Percentiles rank a stretch among this genome's conserved stretches.
Evolutionary conservation across 2,888 invertebrate genomes (phyloP).

Genomic region (Drosophila pseudotalamancana): DNA sequence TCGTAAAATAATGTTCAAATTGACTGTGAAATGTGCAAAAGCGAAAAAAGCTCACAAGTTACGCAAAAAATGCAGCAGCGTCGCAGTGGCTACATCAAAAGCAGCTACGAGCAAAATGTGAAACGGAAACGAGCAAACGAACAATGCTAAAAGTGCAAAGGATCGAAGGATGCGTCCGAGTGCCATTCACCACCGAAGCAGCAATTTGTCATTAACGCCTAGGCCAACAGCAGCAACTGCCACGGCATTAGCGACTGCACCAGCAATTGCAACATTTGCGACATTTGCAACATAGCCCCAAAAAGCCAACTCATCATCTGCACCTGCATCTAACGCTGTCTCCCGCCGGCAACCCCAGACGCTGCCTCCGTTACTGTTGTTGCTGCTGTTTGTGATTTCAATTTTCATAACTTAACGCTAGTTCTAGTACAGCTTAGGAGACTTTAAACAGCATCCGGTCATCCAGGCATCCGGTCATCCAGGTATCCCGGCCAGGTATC

Average conservation of each 20-base stretch:
- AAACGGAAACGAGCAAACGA: slow-evolving; percentile 63
- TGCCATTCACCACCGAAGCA: slow-evolving; percentile 72
- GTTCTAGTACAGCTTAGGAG: slow-evolving; percentile 42
- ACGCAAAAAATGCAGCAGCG: slow-evolving; percentile 74
- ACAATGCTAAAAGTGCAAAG: slow-evolving; percentile 53
- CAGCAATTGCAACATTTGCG: slow-evolving; percentile 35
- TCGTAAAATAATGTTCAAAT: slow-evolving; percentile 49
- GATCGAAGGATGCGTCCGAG: slow-evolving; percentile 59
- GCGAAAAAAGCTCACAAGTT: slow-evolving; percentile 68
- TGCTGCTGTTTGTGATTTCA: slow-evolving; percentile 53
- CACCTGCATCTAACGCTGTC: slow-evolving; percentile 21
- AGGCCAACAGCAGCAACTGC: slow-evolving; percentile 39
- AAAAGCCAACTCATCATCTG: slow-evolving; percentile 3
- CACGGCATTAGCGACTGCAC: slow-evolving; percentile 28
- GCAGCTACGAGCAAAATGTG: slow-evolving; percentile 62
- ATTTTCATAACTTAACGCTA: slow-evolving; percentile 48
- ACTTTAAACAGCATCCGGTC: slow-evolving; percentile 34
- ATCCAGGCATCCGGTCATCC: slow-evolving; percentile 11
- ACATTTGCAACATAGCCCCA: slow-evolving; percentile 8
- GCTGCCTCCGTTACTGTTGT: slow-evolving; percentile 23
- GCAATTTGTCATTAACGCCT: slow-evolving; percentile 64
- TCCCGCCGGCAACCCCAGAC: slow-evolving; percentile 42
- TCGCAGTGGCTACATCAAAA: slow-evolving; percentile 33
- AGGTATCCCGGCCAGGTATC: slow-evolving; percentile 11
- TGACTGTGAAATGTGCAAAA: slow-evolving; percentile 65